Percentiles rank a stretch among this genome's conserved stretches.
Conservation (phyloP, 2,888 invertebrate species). For the Archips xylosteana region DNA sequence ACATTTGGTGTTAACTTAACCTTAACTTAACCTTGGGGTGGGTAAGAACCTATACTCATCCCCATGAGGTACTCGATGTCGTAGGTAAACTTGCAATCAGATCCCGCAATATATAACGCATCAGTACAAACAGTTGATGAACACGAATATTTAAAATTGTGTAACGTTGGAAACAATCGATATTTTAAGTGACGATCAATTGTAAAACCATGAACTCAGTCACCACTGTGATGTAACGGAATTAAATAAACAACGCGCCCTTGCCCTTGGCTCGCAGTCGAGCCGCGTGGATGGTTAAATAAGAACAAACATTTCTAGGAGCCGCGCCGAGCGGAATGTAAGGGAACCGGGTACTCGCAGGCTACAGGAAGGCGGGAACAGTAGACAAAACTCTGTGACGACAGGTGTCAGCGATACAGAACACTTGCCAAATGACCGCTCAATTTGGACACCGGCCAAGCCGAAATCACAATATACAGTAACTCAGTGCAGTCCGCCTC, state of each 20-base stretch:
- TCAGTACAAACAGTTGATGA: slow-evolving; percentile 3
- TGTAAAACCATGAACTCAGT: slow-evolving; percentile 46
- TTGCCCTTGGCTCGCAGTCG: slow-evolving; percentile 60
- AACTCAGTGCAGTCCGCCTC: slow-evolving; percentile 50
- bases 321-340: slow-evolving; percentile 9
- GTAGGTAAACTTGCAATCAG: no score
- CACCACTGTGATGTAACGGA: slow-evolving; percentile 45
- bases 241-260: slow-evolving; percentile 48
- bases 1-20: no score
- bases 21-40: no score
- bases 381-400: slow-evolving; percentile 61
- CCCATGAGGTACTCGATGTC: no score
- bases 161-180: slow-evolving; percentile 35
- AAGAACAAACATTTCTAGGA: slow-evolving; percentile 29
- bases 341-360: not conserved
- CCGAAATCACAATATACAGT: slow-evolving; percentile 46
- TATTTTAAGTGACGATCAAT: slow-evolving; percentile 44
- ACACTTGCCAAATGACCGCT: slow-evolving; percentile 74
- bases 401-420: slow-evolving; percentile 71
- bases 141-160: not conserved
- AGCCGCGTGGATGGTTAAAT: slow-evolving; percentile 36
- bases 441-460: slow-evolving; percentile 72
- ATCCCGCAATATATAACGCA: not conserved
- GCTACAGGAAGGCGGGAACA: slow-evolving; percentile 52
- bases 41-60: no score